Percentiles rank a stretch among this genome's conserved stretches.
Evolutionary conservation across 2,797 vertebrate genomes (phyloP).

Genomic region (Balearica regulorum): DNA sequence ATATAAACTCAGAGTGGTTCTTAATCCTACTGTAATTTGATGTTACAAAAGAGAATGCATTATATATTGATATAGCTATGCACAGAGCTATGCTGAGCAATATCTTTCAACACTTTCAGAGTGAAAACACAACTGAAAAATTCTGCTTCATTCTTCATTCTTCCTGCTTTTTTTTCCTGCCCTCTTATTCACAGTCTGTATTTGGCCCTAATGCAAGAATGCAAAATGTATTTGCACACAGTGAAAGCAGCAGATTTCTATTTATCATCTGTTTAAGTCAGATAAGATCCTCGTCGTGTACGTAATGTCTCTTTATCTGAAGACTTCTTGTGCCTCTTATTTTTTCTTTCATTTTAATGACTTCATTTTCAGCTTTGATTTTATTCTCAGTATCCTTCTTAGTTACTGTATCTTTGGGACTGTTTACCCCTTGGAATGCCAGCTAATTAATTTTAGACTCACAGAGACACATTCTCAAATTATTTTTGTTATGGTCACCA

Average conservation of each 20-base stretch:
- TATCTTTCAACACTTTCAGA: neutral
- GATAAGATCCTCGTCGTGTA: conserved; percentile 53
- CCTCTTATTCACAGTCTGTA: neutral
- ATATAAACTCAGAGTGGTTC: neutral
- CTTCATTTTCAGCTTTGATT: conserved; percentile 66
- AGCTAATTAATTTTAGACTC: conserved; percentile 16
- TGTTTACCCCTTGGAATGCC: neutral
- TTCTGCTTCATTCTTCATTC: neutral
- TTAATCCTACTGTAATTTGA: neutral
- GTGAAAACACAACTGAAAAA: neutral
- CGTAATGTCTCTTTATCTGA: conserved; percentile 55
- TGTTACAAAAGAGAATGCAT: neutral
- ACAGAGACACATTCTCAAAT: neutral
- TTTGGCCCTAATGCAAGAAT: neutral
- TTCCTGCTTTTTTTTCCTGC: neutral
- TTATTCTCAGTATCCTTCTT: conserved; percentile 44
- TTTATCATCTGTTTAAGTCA: conserved; percentile 49
- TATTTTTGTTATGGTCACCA: neutral
- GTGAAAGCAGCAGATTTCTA: conserved; percentile 17
- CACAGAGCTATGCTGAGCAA: neutral
- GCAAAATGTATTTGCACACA: neutral
- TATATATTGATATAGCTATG: neutral
- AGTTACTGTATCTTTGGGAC: conserved; percentile 36
- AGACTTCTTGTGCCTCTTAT: neutral
- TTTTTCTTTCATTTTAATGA: conserved; percentile 59